These are phyloP conservation scores for Butorides virescens DNA, from an alignment of 2,113 vertebrate species.

Conservation along the genomic window DNA sequence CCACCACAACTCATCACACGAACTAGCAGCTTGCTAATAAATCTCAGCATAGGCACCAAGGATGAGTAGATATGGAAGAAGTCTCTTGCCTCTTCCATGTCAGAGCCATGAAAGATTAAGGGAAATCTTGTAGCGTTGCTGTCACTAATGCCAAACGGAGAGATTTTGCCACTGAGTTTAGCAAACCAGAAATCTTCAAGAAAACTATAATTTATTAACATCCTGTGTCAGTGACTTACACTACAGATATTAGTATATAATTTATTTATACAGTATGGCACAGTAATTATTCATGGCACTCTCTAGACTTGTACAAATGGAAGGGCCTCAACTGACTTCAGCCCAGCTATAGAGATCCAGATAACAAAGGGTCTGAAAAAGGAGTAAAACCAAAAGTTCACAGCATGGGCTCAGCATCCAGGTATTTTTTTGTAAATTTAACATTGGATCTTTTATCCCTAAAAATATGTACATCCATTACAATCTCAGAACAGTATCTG, in stretches of 20 bases:
- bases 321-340: not conserved
- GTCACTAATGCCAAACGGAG: not conserved
- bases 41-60: conserved; percentile 6
- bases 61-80: not conserved
- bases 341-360: not conserved
- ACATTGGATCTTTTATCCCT: not conserved
- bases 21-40: conserved; percentile 13
- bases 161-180: not conserved
- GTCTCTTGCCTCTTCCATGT: not conserved
- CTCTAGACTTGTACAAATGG: not conserved
- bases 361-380: not conserved
- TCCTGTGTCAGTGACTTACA: not conserved
- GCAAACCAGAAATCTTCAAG: not conserved
- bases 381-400: not conserved
- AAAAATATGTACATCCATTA: not conserved
- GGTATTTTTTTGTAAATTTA: not conserved
- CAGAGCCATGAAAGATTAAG: not conserved
- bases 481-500: not conserved
- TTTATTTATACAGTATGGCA: conserved; percentile 7
- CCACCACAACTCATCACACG: not conserved
- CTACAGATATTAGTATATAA: not conserved
- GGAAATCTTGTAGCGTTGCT: not conserved
- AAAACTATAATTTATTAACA: not conserved
- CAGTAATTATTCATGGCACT: not conserved
- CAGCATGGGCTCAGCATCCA: not conserved